phyloP scores from a whole-genome alignment of 2,888 invertebrate species.

The Volucella inanis region DNA sequence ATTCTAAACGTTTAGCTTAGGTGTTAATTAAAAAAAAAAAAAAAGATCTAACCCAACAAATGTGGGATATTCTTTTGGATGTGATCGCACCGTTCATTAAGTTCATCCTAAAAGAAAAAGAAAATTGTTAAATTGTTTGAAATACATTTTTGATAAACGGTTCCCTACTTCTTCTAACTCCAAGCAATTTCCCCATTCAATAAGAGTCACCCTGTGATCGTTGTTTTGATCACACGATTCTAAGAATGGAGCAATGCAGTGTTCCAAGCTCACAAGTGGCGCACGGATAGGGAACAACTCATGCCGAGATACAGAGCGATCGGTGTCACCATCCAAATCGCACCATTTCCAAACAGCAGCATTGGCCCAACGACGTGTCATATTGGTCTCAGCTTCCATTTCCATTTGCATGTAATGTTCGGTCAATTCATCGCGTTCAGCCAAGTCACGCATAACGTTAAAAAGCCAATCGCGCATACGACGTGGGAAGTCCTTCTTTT shows the following conservation, averaged over 20 bases:
- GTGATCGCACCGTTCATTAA: constrained; percentile 92
- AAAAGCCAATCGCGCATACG: constrained; percentile 99
- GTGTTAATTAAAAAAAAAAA: neutral
- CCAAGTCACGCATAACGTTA: constrained; percentile 97
- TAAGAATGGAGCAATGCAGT: constrained; percentile 98
- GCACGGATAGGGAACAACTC: constrained; percentile 98
- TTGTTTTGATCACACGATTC: constrained; percentile 94
- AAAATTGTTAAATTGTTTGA: neutral
- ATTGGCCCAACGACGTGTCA: constrained; percentile 93
- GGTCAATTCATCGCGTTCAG: constrained; percentile 92
- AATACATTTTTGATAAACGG: neutral
- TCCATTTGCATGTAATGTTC: constrained; percentile 93
- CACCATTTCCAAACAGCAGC: constrained; percentile 99
- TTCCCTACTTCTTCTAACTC: constrained; percentile 90
- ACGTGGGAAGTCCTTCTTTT: constrained; percentile 96
- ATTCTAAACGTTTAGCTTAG: constrained; percentile 23
- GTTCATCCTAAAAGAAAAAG: constrained; percentile 86
- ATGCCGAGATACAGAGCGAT: constrained; percentile 95
- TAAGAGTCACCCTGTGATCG: constrained; percentile 94
- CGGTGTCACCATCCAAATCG: constrained; percentile 96
- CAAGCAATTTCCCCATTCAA: constrained; percentile 96
- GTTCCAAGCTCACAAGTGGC: constrained; percentile 96
- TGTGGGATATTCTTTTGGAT: constrained; percentile 84
- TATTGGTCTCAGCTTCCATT: constrained; percentile 93
- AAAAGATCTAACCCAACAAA: constrained; percentile 78